Conservation (phyloP, 2,113 vertebrate genomes). For the Scartelaos histophorus region DNA sequence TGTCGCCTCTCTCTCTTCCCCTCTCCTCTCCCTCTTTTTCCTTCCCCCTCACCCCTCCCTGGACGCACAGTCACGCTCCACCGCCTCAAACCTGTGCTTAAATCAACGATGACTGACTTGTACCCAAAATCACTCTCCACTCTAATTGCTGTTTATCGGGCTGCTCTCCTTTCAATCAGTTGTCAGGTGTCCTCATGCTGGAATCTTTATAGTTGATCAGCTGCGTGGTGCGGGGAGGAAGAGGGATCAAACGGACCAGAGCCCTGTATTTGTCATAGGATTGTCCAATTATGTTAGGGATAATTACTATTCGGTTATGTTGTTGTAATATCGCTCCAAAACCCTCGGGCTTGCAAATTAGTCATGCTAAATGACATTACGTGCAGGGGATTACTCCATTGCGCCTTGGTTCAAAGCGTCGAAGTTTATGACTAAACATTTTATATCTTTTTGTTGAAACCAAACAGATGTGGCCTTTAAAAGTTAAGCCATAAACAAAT, state of each 20-base stretch:
- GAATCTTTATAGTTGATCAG: slow-evolving; percentile 26
- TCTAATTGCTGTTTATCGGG: slow-evolving; percentile 63
- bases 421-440: slow-evolving; percentile 42
- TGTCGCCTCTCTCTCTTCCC: background rate
- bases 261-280: slow-evolving; percentile 32
- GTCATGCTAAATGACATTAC: slow-evolving; percentile 54
- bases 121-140: slow-evolving; percentile 25
- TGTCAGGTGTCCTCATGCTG: slow-evolving; percentile 47
- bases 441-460: slow-evolving; percentile 4
- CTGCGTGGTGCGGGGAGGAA: background rate
- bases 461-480: background rate
- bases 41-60: slow-evolving; percentile 8
- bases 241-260: slow-evolving; percentile 37
- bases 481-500: background rate
- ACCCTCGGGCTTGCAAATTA: slow-evolving; percentile 55
- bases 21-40: background rate
- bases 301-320: slow-evolving; percentile 52
- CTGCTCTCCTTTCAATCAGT: slow-evolving; percentile 40
- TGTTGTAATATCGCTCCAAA: slow-evolving; percentile 53
- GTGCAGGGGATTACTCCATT: slow-evolving; percentile 53
- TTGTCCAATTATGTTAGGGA: slow-evolving; percentile 24
- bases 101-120: slow-evolving; percentile 46
- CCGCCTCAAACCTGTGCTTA: slow-evolving; percentile 51
- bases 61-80: slow-evolving; percentile 48
- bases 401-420: slow-evolving; percentile 54